Evolutionary conservation across 2,888 invertebrate genomes (phyloP).

Genomic region (Eristalis pertinax): DNA sequence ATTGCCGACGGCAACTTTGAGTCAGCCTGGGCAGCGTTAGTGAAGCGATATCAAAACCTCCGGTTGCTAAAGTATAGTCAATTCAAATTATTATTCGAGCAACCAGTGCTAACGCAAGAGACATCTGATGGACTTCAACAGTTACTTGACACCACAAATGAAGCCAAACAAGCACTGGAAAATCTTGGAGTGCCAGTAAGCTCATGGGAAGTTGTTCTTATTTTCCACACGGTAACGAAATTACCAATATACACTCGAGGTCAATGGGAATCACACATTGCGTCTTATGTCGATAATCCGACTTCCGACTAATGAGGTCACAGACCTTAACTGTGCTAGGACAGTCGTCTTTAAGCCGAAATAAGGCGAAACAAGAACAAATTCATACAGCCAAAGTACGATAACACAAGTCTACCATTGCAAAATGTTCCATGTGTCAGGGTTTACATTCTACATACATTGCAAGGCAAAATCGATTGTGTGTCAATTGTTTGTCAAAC

Average conservation of each 20-base stretch:
- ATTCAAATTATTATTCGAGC: conserved; percentile 7
- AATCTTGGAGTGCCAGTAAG: conserved; percentile 16
- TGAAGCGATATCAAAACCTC: conserved; percentile 16
- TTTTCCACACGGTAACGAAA: conserved; percentile 17
- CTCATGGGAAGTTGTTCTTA: conserved; percentile 29
- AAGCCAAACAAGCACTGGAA: conserved; percentile 16
- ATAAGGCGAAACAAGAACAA: too few species aligned
- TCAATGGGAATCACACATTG: conserved; percentile 1
- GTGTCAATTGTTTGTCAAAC: too few species aligned
- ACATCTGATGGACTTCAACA: background rate
- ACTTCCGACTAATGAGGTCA: conserved; percentile 9
- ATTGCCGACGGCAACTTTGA: conserved; percentile 15
- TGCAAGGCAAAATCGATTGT: too few species aligned
- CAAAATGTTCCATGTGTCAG: too few species aligned
- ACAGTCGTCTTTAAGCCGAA: too few species aligned
- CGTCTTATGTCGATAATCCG: conserved; percentile 13
- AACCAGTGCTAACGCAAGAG: conserved; percentile 1
- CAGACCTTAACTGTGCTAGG: conserved; percentile 4
- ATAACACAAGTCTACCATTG: too few species aligned
- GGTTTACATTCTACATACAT: too few species aligned
- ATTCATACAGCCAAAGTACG: too few species aligned
- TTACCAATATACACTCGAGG: background rate
- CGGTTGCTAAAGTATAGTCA: conserved; percentile 5
- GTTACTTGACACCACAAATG: conserved; percentile 17
- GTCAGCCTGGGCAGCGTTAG: background rate